phyloP scores from a whole-genome alignment of 2,888 invertebrate genomes.

The Microctonus hyperodae region DNA sequence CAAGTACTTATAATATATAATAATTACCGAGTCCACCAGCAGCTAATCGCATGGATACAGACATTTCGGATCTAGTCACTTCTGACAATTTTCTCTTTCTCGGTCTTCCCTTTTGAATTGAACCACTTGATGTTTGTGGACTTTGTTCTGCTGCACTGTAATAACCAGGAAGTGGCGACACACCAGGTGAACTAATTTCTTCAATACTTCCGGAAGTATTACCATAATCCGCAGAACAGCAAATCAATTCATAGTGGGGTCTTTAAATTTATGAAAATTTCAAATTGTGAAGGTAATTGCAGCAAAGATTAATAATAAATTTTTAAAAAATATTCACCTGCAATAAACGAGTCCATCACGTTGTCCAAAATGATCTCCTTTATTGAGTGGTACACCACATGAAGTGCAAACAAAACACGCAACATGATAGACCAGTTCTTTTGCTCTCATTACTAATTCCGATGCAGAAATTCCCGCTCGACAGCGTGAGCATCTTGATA shows the following conservation, averaged over 20 bases:
- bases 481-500: constrained; percentile 86
- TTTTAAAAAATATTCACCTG: constrained; percentile 52
- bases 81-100: constrained; percentile 76
- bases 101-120: constrained; percentile 80
- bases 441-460: constrained; percentile 90
- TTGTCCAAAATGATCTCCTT: constrained; percentile 93
- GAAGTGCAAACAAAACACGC: constrained; percentile 89
- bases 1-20: not conserved
- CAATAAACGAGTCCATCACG: constrained; percentile 81
- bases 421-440: constrained; percentile 87
- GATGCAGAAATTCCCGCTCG: constrained; percentile 84
- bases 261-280: constrained; percentile 52
- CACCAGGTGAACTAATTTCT: constrained; percentile 67
- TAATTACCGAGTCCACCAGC: constrained; percentile 74
- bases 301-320: not conserved
- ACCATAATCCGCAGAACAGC: constrained; percentile 65
- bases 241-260: constrained; percentile 74
- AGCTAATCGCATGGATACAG: constrained; percentile 75
- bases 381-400: constrained; percentile 81
- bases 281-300: too few relatives aligned
- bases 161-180: constrained; percentile 70
- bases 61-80: constrained; percentile 69
- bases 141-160: constrained; percentile 67
- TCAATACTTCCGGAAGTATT: constrained; percentile 71
- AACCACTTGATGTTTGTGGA: constrained; percentile 55